Percentiles rank a stretch among this genome's conserved stretches.
phyloP scores from a whole-genome alignment of 2,888 invertebrate species.

The Hyalella azteca region DNA sequence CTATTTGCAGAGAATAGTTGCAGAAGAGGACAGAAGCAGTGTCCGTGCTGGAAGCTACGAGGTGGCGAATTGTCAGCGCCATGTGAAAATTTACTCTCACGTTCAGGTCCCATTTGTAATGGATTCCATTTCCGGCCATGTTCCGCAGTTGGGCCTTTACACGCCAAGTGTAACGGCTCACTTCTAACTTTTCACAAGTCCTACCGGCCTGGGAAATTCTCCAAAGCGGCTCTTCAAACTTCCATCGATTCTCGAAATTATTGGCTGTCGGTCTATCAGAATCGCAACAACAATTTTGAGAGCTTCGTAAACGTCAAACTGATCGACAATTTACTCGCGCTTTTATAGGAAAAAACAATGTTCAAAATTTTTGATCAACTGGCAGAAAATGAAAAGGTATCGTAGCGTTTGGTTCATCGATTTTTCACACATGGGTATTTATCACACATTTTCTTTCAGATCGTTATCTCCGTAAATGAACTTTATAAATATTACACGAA shows the following conservation, averaged over 20 bases:
- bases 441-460: no score
- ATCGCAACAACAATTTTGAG: constrained; percentile 2
- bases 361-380: not conserved
- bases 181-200: constrained; percentile 27
- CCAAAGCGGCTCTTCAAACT: constrained; percentile 8
- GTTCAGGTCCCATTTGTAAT: constrained; percentile 21
- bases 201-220: not conserved
- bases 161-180: not conserved
- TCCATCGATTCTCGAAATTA: constrained; percentile 19
- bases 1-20: no score
- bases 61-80: not conserved
- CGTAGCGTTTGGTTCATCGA: no score
- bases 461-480: no score
- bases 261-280: constrained; percentile 17
- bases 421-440: no score
- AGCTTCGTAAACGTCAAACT: not conserved
- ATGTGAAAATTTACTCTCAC: not conserved
- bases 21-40: no score
- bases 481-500: no score
- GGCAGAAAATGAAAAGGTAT: no score
- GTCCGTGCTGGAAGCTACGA: no score
- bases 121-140: constrained; percentile 18
- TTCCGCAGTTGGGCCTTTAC: not conserved
- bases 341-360: not conserved
- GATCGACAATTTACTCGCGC: not conserved